These are phyloP conservation scores for Vesta saturnalis DNA, from an alignment of 2,888 invertebrate genomes.

Conservation along the genomic window DNA sequence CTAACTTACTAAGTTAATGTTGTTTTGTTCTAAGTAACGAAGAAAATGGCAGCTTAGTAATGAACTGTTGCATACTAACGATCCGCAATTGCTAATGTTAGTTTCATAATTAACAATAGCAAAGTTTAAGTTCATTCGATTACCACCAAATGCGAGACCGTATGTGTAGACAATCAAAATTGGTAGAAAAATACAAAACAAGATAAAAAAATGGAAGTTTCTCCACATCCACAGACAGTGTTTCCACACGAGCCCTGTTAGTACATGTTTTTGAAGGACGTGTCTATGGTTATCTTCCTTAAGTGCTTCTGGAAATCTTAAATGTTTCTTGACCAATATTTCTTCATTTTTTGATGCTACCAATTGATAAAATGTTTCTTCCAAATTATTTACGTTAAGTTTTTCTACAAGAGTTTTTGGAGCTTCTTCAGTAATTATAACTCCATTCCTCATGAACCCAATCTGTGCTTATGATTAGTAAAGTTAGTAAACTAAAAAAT, in stretches of 20 bases:
- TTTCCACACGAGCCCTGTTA: not conserved
- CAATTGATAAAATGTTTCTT: too few relatives aligned
- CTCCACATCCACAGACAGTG: not conserved
- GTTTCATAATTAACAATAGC: not conserved
- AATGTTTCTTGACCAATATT: too few relatives aligned
- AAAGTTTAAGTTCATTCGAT: not conserved
- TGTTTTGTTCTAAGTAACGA: not conserved
- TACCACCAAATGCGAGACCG: not conserved
- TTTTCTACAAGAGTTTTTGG: not conserved
- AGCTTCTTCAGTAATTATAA: not conserved
- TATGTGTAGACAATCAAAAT: not conserved
- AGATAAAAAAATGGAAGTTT: not conserved
- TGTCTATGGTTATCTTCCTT: not conserved
- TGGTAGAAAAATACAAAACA: constrained; percentile 51
- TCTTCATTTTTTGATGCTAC: too few relatives aligned
- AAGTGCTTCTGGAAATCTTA: not conserved
- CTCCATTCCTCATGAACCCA: not conserved
- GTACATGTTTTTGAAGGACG: not conserved
- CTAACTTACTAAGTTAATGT: not conserved
- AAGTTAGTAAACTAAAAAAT: too few relatives aligned
- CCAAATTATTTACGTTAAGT: not conserved
- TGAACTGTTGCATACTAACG: not conserved
- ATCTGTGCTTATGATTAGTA: too few relatives aligned
- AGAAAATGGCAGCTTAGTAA: not conserved
- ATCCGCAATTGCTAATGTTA: not conserved